Percentiles rank a stretch among this genome's conserved stretches.
phyloP scores from a whole-genome alignment of 2,113 vertebrate genomes.

The Promerops cafer region DNA sequence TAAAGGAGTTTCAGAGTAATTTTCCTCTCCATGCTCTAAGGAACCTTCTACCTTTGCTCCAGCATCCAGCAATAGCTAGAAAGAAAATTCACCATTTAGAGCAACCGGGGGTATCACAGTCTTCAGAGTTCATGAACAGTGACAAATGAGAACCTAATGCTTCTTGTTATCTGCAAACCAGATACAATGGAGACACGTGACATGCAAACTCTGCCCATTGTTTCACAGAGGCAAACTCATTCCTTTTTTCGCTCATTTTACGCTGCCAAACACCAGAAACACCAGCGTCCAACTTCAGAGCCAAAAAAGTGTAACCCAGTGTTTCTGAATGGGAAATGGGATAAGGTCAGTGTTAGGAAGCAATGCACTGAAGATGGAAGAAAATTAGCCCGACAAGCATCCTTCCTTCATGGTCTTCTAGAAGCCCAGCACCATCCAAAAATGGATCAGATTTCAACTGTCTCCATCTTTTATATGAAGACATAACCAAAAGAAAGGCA shows the following conservation, averaged over 20 bases:
- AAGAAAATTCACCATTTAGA: slow-evolving; percentile 58
- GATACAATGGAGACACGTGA: slow-evolving; percentile 19
- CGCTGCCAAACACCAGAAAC: background rate
- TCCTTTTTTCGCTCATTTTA: slow-evolving; percentile 54
- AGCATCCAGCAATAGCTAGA: slow-evolving; percentile 90
- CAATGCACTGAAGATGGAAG: slow-evolving; percentile 33
- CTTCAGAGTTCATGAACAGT: slow-evolving; percentile 3
- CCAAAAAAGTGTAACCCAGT: slow-evolving; percentile 42
- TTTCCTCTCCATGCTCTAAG: slow-evolving; percentile 93
- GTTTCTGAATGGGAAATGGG: slow-evolving; percentile 29
- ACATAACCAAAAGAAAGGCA: background rate
- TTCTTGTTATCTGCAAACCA: slow-evolving; percentile 34
- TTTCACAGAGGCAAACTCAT: slow-evolving; percentile 6
- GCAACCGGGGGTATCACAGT: background rate
- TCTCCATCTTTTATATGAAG: background rate
- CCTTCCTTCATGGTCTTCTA: background rate
- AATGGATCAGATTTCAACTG: background rate
- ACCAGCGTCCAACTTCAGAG: slow-evolving; percentile 32
- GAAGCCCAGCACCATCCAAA: background rate
- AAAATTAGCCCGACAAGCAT: background rate
- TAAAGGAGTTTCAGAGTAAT: slow-evolving; percentile 95
- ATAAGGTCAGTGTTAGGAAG: slow-evolving; percentile 10
- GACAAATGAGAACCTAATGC: slow-evolving; percentile 44
- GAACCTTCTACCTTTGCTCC: slow-evolving; percentile 95
- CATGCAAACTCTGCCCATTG: slow-evolving; percentile 28